phyloP scores from a whole-genome alignment of 2,797 vertebrate species.

The Galaxias olidus region DNA sequence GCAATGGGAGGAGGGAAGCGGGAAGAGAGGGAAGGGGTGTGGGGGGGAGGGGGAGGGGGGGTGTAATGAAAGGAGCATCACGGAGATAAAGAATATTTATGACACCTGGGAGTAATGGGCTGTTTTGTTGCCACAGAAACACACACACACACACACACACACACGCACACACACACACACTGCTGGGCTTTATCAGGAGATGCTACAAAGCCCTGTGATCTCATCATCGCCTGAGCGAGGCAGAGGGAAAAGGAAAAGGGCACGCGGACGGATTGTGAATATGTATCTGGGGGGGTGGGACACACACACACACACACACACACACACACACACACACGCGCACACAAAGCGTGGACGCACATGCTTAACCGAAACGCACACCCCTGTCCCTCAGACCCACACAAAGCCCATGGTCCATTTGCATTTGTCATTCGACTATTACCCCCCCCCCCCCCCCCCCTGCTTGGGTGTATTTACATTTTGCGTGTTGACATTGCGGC shows the following conservation, averaged over 20 bases:
- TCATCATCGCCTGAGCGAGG: conserved; percentile 20
- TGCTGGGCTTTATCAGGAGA: neutral
- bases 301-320: conserved; percentile 12
- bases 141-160: conserved; percentile 17
- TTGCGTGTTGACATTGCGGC: no score
- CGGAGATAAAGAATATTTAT: conserved; percentile 68
- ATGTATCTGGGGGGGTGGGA: conserved; percentile 4
- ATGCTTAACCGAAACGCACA: neutral
- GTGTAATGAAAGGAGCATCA: conserved; percentile 25
- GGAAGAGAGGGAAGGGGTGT: conserved; percentile 27
- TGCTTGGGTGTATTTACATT: no score
- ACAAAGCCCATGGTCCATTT: neutral
- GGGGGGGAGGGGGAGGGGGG: conserved; percentile 5
- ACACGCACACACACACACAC: conserved; percentile 1
- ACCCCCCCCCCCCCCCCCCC: no score
- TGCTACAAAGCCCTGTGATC: conserved; percentile 11
- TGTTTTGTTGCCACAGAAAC: conserved; percentile 10
- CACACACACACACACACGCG: neutral
- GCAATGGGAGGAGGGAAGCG: conserved; percentile 22
- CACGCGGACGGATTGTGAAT: conserved; percentile 27
- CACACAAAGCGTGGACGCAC: no score
- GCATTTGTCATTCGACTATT: no score
- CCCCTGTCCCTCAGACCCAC: neutral
- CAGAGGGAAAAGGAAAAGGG: conserved; percentile 23
- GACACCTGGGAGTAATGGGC: conserved; percentile 50